phyloP scores from a whole-genome alignment of 1,140 invertebrate genomes.

The Monochamus saltuarius region DNA sequence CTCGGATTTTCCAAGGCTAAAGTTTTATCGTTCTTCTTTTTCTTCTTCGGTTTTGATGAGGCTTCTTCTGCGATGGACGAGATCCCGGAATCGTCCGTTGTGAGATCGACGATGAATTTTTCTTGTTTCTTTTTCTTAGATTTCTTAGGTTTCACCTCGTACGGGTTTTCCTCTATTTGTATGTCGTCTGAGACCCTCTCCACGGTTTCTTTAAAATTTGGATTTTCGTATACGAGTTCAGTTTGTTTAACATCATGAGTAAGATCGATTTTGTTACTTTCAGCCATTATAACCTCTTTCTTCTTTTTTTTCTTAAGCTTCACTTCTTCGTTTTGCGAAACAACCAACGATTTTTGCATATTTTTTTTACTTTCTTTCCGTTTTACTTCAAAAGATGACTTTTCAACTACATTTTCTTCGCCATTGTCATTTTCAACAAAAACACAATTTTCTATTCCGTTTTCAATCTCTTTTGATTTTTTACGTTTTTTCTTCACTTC shows the following conservation, averaged over 20 bases:
- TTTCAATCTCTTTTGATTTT: slow-evolving; percentile 13
- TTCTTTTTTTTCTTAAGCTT: slow-evolving; percentile 10
- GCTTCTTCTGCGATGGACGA: no score
- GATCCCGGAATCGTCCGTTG: no score
- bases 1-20: slow-evolving; percentile 24
- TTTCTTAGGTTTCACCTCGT: slow-evolving; percentile 12
- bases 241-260: not conserved
- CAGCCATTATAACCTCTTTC: slow-evolving; percentile 8
- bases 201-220: slow-evolving; percentile 7
- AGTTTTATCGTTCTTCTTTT: slow-evolving; percentile 27
- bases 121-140: slow-evolving; percentile 22
- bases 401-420: no score
- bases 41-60: slow-evolving; percentile 15
- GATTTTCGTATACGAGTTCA: slow-evolving; percentile 8
- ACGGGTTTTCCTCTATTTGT: slow-evolving; percentile 13
- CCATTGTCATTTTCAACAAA: no score
- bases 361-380: not conserved
- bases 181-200: slow-evolving; percentile 4
- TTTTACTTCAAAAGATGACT: no score
- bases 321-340: no score
- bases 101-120: no score
- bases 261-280: slow-evolving; percentile 4
- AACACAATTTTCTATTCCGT: not conserved
- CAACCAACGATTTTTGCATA: not conserved
- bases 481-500: slow-evolving; percentile 5